Percentiles rank a stretch among this genome's conserved stretches.
phyloP scores from a whole-genome alignment of 2,797 vertebrate species.

The Labroides dimidiatus region DNA sequence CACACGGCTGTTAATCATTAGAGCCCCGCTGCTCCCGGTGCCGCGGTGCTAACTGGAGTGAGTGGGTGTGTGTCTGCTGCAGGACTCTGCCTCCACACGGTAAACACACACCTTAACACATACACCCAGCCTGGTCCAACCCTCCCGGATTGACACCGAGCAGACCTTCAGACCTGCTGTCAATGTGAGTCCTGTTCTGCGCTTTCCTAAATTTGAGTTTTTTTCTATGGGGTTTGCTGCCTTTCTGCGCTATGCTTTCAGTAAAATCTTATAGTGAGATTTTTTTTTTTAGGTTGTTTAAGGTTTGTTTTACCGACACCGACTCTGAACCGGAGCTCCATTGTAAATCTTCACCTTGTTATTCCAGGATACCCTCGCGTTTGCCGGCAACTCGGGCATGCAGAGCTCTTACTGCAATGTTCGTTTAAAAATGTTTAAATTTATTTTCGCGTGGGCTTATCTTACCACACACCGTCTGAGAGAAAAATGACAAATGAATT shows the following conservation, averaged over 20 bases:
- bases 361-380: not conserved
- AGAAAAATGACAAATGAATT: fast-evolving
- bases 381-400: fast-evolving
- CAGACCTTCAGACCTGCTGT: slow-evolving; percentile 3
- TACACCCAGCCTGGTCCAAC: not conserved
- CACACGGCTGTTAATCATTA: slow-evolving; percentile 28
- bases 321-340: not conserved
- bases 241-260: fast-evolving
- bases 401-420: fast-evolving
- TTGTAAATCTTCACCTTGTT: not conserved
- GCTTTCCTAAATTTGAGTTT: fast-evolving
- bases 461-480: fast-evolving
- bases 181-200: slow-evolving; percentile 50
- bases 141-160: not conserved
- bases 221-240: not conserved
- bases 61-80: slow-evolving; percentile 11
- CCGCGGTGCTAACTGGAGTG: not conserved
- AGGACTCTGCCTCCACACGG: not conserved
- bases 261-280: no score
- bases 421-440: not conserved
- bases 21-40: slow-evolving; percentile 16
- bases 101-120: not conserved
- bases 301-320: not conserved
- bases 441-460: fast-evolving
- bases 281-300: not conserved